Evolutionary conservation across 2,888 invertebrate species (phyloP).

Genomic region (Hyposoter didymator): DNA sequence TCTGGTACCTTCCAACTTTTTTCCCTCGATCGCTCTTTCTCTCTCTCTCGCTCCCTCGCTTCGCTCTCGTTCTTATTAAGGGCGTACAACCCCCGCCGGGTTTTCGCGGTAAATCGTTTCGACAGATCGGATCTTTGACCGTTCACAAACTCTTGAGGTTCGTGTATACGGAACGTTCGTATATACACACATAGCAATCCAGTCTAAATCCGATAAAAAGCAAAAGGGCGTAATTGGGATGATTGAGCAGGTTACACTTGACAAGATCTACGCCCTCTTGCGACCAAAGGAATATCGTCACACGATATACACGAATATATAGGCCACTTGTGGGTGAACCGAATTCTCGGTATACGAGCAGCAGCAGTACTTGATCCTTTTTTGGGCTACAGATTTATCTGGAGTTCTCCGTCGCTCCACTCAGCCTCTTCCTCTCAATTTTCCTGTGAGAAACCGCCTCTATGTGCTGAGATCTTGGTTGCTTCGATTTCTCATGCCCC

Average conservation of each 20-base stretch:
- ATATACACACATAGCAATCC: neutral
- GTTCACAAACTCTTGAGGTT: constrained; percentile 37
- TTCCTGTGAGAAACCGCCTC: neutral
- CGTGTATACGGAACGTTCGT: neutral
- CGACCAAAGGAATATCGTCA: neutral
- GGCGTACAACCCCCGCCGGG: constrained; percentile 69
- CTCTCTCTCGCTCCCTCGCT: constrained; percentile 52
- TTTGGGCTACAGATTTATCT: constrained; percentile 25
- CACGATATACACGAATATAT: neutral
- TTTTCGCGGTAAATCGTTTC: constrained; percentile 77
- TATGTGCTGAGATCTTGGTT: neutral
- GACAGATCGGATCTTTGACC: constrained; percentile 76
- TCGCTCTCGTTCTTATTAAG: constrained; percentile 71
- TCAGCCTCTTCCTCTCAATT: neutral
- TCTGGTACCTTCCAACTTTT: neutral
- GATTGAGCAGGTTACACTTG: neutral
- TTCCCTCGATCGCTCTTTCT: constrained; percentile 62
- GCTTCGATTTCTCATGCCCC: constrained; percentile 10
- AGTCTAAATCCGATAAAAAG: neutral
- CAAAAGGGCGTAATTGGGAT: neutral
- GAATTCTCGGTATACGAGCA: constrained; percentile 16
- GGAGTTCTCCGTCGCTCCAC: neutral
- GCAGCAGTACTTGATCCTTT: constrained; percentile 19
- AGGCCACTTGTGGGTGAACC: constrained; percentile 23
- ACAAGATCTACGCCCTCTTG: neutral